Conservation (phyloP, 1,140 invertebrate genomes). For the Eciton burchellii region DNA sequence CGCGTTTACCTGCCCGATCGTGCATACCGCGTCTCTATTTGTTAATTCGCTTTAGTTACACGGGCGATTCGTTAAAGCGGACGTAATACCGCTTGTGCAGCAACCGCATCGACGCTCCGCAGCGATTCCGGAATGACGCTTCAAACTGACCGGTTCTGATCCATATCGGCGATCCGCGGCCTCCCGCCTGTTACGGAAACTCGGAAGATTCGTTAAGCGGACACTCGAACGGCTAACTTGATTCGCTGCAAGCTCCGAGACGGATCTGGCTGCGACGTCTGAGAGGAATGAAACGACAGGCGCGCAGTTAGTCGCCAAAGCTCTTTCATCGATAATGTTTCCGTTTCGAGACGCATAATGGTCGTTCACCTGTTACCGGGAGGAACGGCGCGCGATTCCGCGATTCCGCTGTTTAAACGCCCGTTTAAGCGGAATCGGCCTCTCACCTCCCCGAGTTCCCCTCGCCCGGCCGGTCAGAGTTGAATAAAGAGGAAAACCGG, state of each 20-base stretch:
- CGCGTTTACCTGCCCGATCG: constrained; percentile 58
- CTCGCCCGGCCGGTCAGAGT: constrained; percentile 6
- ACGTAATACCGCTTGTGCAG: constrained; percentile 16
- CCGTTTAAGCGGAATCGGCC: constrained; percentile 43
- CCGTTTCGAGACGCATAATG: constrained; percentile 28
- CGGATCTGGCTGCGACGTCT: neutral
- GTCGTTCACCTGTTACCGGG: neutral
- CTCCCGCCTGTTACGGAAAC: neutral
- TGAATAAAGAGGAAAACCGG: constrained; percentile 36
- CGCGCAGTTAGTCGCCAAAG: neutral
- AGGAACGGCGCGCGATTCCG: constrained; percentile 29
- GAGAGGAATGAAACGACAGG: neutral
- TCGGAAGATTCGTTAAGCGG: neutral
- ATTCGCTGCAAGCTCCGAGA: neutral
- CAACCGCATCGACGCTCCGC: constrained; percentile 19
- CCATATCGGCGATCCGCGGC: neutral
- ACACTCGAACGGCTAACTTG: neutral
- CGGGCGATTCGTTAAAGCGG: constrained; percentile 41
- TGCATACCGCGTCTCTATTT: constrained; percentile 38
- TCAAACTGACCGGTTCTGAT: neutral
- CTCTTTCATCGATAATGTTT: constrained; percentile 20
- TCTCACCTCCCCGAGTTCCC: too few relatives aligned
- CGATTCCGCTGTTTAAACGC: constrained; percentile 55
- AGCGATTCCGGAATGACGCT: neutral
- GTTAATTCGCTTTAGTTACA: constrained; percentile 53